Conservation (phyloP, 2,888 invertebrate genomes). For the Lasioglossum lativentre region DNA sequence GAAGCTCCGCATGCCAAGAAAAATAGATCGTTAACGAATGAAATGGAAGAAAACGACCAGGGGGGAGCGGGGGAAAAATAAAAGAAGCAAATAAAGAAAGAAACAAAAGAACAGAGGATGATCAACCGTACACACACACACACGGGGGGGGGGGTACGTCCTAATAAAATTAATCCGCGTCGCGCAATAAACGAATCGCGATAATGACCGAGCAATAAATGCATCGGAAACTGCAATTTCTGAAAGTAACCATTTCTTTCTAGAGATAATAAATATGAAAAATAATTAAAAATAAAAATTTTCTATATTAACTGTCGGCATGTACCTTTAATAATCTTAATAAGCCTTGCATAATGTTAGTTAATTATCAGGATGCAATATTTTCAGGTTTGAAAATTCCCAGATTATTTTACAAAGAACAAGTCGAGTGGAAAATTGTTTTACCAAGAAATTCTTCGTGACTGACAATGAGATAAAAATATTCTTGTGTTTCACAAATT, state of each 20-base stretch:
- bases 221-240: background rate
- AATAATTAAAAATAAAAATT: no score
- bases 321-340: no score
- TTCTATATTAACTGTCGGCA: no score
- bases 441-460: no score
- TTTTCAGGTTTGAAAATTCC: no score
- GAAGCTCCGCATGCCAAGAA: constrained; percentile 68
- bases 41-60: constrained; percentile 18
- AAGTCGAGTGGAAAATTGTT: no score
- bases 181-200: background rate
- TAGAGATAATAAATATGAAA: background rate
- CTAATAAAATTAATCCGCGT: constrained; percentile 8
- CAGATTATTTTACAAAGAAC: no score
- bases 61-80: background rate
- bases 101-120: background rate
- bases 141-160: background rate
- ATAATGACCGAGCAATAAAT: background rate
- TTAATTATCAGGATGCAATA: no score
- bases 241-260: background rate
- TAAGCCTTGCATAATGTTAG: no score
- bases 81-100: background rate
- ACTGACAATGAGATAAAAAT: no score
- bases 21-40: constrained; percentile 72
- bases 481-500: no score
- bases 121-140: background rate